phyloP scores from a whole-genome alignment of 2,888 invertebrate species.

The Noctua fimbriata region DNA sequence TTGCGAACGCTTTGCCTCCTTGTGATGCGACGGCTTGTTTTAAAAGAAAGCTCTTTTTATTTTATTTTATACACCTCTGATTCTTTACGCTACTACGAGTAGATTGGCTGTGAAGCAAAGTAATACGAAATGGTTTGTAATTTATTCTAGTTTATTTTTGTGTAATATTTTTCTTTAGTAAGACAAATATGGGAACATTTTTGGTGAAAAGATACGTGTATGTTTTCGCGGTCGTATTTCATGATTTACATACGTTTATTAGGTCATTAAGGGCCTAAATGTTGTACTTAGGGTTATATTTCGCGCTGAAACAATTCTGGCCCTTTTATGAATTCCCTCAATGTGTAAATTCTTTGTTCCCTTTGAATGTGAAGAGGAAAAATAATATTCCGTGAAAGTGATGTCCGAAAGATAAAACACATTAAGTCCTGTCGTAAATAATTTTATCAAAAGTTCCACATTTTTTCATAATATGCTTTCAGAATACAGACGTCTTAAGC shows the following conservation, averaged over 20 bases:
- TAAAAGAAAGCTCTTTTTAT: slow-evolving; percentile 70
- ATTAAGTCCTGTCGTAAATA: slow-evolving; percentile 9
- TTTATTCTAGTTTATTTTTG: slow-evolving; percentile 48
- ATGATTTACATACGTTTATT: slow-evolving; percentile 57
- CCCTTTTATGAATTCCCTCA: slow-evolving; percentile 39
- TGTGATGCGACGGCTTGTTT: slow-evolving; percentile 71
- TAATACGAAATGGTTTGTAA: slow-evolving; percentile 61
- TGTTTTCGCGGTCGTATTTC: slow-evolving; percentile 38
- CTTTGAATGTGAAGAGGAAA: neutral
- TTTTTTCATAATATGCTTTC: slow-evolving; percentile 22
- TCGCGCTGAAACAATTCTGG: slow-evolving; percentile 28
- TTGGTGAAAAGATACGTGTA: slow-evolving; percentile 18
- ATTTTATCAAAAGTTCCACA: slow-evolving; percentile 5
- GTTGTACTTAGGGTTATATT: slow-evolving; percentile 35
- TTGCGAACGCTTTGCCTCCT: slow-evolving; percentile 71
- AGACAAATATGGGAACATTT: slow-evolving; percentile 31
- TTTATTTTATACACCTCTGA: slow-evolving; percentile 63
- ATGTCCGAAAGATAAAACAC: slow-evolving; percentile 14
- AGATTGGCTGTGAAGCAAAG: slow-evolving; percentile 57
- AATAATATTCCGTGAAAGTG: neutral
- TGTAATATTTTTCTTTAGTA: slow-evolving; percentile 36
- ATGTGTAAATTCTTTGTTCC: slow-evolving; percentile 31
- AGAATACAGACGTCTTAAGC: neutral
- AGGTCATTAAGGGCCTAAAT: slow-evolving; percentile 49
- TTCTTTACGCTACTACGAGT: slow-evolving; percentile 34